phyloP scores from a whole-genome alignment of 1,140 invertebrate genomes.

The Rhysida immarginata region DNA sequence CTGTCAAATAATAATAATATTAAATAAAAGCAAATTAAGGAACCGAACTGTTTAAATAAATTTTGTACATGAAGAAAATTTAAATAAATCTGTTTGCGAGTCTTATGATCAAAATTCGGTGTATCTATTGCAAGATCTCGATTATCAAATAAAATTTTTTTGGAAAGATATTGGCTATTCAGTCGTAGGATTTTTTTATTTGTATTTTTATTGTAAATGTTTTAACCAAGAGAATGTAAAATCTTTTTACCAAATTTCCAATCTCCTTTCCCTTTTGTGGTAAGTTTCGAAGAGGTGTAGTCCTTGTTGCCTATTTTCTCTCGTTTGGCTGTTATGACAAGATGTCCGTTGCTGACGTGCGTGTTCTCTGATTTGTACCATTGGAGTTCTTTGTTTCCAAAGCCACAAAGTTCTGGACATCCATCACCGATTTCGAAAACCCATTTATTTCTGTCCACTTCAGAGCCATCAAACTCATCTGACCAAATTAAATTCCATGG shows the following conservation, averaged over 20 bases:
- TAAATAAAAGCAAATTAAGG: too few species aligned
- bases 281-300: slow-evolving; percentile 10
- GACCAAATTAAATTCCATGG: slow-evolving; percentile 11
- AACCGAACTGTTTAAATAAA: too few species aligned
- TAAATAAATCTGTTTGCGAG: too few species aligned
- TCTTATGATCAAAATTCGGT: too few species aligned
- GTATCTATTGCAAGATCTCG: too few species aligned
- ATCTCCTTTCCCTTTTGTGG: background rate
- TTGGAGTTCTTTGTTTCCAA: background rate
- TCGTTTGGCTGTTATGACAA: slow-evolving; percentile 7
- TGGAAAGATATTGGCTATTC: too few species aligned
- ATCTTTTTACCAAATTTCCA: slow-evolving; percentile 9
- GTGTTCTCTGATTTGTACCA: slow-evolving; percentile 4
- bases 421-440: slow-evolving; percentile 9
- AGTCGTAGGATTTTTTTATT: too few species aligned
- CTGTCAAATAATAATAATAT: too few species aligned
- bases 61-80: too few species aligned
- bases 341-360: background rate
- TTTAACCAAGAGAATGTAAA: too few species aligned
- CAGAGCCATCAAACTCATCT: slow-evolving; percentile 12
- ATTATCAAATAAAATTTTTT: too few species aligned
- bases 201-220: too few species aligned
- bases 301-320: background rate
- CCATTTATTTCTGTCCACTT: slow-evolving; percentile 11
- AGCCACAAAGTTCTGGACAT: slow-evolving; percentile 2